Conservation (phyloP, 2,888 invertebrate species). For the Phymatocera aterrima region DNA sequence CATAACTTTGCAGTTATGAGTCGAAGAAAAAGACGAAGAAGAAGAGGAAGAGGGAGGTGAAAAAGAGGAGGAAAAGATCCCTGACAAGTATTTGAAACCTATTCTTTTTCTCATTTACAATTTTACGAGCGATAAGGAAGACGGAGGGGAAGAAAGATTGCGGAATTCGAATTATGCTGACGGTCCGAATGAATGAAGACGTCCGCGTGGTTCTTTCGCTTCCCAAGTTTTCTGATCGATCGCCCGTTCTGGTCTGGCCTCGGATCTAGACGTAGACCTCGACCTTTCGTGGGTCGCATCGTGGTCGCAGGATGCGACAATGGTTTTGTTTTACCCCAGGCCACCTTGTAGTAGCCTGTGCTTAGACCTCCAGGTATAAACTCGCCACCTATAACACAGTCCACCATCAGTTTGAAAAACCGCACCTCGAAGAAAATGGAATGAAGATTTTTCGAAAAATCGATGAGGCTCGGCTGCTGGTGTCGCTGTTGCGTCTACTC, state of each 20-base stretch:
- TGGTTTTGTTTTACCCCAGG: no score
- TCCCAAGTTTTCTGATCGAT: slow-evolving; percentile 9
- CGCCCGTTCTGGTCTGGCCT: not conserved
- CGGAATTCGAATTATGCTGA: not conserved
- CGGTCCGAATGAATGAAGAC: not conserved
- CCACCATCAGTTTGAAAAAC: no score
- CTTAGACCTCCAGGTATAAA: no score
- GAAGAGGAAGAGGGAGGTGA: no score
- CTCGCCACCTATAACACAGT: no score
- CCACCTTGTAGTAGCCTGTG: no score
- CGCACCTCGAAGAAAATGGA: no score
- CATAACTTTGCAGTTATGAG: not conserved
- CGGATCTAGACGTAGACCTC: not conserved
- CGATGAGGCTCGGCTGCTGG: no score
- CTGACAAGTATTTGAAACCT: not conserved
- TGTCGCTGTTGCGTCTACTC: no score
- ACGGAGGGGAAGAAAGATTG: not conserved
- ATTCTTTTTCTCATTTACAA: no score
- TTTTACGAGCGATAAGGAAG: not conserved
- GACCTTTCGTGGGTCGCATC: not conserved
- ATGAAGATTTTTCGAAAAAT: no score
- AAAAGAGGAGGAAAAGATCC: no score
- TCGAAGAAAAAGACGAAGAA: not conserved
- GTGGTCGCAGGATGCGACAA: not conserved
- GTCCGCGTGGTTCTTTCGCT: not conserved